These are phyloP conservation scores for Paratilapia polleni DNA, from an alignment of 2,113 vertebrate genomes.

Conservation along the genomic window DNA sequence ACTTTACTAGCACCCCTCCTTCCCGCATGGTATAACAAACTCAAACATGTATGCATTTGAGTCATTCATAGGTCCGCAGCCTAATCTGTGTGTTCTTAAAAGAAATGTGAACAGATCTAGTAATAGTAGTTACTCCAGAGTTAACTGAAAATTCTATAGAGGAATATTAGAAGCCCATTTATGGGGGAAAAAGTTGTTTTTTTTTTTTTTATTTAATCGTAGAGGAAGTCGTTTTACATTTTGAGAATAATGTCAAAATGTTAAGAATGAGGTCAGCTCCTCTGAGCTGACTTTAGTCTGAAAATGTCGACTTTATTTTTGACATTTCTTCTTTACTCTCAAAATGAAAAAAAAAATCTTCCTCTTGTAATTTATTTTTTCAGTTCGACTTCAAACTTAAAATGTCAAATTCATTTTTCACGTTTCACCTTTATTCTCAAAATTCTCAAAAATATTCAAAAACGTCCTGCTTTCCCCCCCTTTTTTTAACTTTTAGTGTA, in stretches of 20 bases:
- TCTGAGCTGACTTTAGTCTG: background rate
- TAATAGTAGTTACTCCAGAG: background rate
- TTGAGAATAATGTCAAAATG: background rate
- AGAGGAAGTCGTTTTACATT: background rate
- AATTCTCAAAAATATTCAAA: background rate
- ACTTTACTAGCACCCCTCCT: background rate
- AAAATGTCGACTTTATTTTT: constrained; percentile 9
- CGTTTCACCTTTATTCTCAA: background rate
- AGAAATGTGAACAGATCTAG: background rate
- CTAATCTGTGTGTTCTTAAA: background rate
- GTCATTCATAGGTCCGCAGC: background rate
- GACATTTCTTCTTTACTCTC: background rate
- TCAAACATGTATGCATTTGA: background rate
- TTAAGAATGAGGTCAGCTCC: background rate
- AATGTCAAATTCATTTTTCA: background rate
- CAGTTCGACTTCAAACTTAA: background rate
- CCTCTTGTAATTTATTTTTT: background rate
- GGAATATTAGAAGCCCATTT: background rate
- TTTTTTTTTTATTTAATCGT: background rate
- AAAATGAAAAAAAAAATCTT: background rate
- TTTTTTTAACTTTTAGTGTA: background rate
- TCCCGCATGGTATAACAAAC: background rate
- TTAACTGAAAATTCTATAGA: background rate
- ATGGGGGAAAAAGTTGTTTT: background rate
- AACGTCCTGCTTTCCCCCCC: background rate